Percentiles rank a stretch among this genome's conserved stretches.
These are phyloP conservation scores for Sorex araneus DNA, from an alignment of 2,113 vertebrate species.

Conservation along the genomic window DNA sequence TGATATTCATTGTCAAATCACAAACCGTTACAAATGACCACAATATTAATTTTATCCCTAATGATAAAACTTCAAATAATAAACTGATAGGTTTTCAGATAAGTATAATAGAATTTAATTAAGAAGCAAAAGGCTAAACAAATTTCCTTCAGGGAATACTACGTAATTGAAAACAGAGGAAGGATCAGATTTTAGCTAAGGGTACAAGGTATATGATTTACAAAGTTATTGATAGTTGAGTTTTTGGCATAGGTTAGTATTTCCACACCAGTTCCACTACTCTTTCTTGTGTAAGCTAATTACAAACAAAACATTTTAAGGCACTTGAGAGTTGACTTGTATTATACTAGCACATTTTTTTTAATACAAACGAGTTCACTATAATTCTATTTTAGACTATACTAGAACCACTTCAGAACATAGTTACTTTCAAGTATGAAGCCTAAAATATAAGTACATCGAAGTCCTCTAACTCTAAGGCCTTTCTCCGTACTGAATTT, in stretches of 20 bases:
- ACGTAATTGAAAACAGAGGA: conserved; percentile 30
- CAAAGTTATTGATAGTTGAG: too few species aligned
- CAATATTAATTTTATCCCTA: conserved; percentile 66
- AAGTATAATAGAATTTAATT: conserved; percentile 51
- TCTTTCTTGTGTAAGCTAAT: background rate
- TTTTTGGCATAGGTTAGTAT: too few species aligned
- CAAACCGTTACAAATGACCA: conserved; percentile 79
- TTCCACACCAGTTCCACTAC: too few species aligned
- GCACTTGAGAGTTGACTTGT: background rate
- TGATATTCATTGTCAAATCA: conserved; percentile 78
- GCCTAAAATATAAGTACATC: background rate
- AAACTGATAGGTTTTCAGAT: conserved; percentile 7
- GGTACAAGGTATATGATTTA: background rate
- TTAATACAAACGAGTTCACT: background rate
- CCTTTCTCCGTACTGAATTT: background rate
- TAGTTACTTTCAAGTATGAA: conserved; percentile 38
- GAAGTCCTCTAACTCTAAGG: background rate
- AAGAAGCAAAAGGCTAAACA: conserved; percentile 8
- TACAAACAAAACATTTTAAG: too few species aligned
- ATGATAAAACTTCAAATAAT: conserved; percentile 62
- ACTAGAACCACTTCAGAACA: background rate
- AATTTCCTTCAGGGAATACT: conserved; percentile 36
- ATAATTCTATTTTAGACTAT: background rate
- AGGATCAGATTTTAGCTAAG: background rate
- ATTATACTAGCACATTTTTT: conserved; percentile 44